phyloP scores from a whole-genome alignment of 2,888 invertebrate genomes.

The Halictus quadricinctus region DNA sequence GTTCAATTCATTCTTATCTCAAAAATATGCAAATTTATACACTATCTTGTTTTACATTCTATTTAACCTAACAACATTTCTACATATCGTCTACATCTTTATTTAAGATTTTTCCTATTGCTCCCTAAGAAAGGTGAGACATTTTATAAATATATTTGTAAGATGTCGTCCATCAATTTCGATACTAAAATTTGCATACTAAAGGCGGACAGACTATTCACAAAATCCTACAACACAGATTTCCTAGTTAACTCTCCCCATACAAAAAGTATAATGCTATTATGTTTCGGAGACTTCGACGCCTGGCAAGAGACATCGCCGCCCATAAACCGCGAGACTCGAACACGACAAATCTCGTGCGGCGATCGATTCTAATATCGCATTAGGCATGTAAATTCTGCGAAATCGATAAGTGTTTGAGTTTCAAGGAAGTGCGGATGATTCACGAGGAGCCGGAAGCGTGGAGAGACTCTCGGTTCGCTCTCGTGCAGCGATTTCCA shows the following conservation, averaged over 20 bases:
- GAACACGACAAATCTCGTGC: neutral
- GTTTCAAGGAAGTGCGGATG: slow-evolving; percentile 64
- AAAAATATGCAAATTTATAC: neutral
- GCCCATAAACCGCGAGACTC: neutral
- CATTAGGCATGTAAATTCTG: slow-evolving; percentile 23
- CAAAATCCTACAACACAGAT: neutral
- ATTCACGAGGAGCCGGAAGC: slow-evolving; percentile 64
- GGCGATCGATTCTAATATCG: neutral
- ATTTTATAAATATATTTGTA: neutral
- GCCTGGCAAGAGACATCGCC: neutral
- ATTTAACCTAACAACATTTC: neutral
- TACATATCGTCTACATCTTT: no score
- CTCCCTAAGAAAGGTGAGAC: no score
- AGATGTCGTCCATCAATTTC: neutral
- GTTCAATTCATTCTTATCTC: neutral
- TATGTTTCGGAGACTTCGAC: neutral
- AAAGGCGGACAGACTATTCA: neutral
- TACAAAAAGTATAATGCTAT: neutral
- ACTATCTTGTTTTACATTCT: neutral
- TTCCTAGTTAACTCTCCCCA: neutral
- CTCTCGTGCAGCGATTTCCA: slow-evolving; percentile 42
- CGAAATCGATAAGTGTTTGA: slow-evolving; percentile 51
- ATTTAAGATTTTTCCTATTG: neutral
- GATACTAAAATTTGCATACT: neutral
- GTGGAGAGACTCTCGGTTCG: slow-evolving; percentile 17